These are phyloP conservation scores for Stylophora pistillata DNA, from an alignment of 64 coral and sea anemone genomes.

Conservation along the genomic window DNA sequence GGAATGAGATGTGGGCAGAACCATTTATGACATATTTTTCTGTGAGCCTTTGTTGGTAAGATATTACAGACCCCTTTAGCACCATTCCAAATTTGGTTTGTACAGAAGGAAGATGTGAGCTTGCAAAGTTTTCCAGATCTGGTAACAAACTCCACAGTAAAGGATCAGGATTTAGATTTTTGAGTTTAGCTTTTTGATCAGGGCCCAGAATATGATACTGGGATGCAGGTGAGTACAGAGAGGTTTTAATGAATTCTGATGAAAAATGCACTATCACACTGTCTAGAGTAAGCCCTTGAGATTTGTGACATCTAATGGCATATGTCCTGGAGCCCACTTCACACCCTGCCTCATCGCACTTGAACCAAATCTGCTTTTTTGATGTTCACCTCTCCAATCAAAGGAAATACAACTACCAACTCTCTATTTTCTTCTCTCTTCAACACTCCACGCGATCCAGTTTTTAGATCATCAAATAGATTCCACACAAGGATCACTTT, in stretches of 20 bases:
- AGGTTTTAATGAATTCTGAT: conserved; percentile 11
- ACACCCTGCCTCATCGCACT: neutral
- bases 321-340: neutral
- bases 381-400: neutral
- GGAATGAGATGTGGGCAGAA: too few species aligned
- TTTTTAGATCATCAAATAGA: neutral
- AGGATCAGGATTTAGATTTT: too few species aligned
- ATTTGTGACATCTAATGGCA: conserved; percentile 8
- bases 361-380: neutral
- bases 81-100: too few species aligned
- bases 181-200: too few species aligned
- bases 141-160: too few species aligned
- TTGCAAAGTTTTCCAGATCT: too few species aligned
- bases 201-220: too few species aligned
- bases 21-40: too few species aligned
- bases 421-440: neutral
- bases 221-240: too few species aligned
- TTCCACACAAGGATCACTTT: conserved; percentile 27
- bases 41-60: too few species aligned
- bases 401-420: neutral
- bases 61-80: too few species aligned
- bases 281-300: neutral
- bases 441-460: neutral
- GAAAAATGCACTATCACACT: neutral
- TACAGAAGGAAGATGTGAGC: too few species aligned